Base-by-base conservation (phyloP, 2,888 invertebrate genomes). In the Cheilosia vernalis region DNA sequence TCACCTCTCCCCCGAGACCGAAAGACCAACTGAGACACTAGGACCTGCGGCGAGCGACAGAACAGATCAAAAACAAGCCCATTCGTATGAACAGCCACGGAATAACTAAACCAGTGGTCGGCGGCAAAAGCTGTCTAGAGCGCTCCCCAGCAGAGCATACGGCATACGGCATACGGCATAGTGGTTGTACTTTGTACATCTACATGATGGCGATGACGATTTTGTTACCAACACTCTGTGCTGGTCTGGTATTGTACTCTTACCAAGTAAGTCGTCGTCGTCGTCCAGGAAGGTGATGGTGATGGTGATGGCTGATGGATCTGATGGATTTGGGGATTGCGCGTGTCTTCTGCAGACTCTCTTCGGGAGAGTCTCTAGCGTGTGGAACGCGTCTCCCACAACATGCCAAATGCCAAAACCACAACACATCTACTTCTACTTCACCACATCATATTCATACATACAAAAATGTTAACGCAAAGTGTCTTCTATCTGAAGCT, bases 351-450 rank as follows among this genome's bases (percentile, higher is more conserved):
- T 56, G 77, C 19, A 6, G 44, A 19, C 17, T 33, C 21, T 66
- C 47, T n/a, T 56, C 2, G 17, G 49, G 55, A 64, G 64, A 70
- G 4, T 17, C 47, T 27, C 24, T 10, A 24, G 19, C 17, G 33
- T 83, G 83, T 84, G 83, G 83, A 84, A 84, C 79, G 73, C 61
- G 27, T 83, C 72, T 78, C 82, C 76, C 77, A 82, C 82, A 56
- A 74, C 56, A 74, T 37, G 60, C 47, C 40, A 74, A 51, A 64
- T 37, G 24, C 17, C 40, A 66, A 66, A 40, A 40, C 21, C 40
- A 66, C 64, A 66, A 15, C 60, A 74, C 49, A 53, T 10, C 61
- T 55, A 21, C 30, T 30, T 9, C 30, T 13, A 1, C 24, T 6
- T 1, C 47, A 60, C 24, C 40, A 47, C 55, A 44, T 53, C 30